These are phyloP conservation scores for Thamnophis elegans DNA, from an alignment of 2,797 vertebrate species.

Conservation along the genomic window DNA sequence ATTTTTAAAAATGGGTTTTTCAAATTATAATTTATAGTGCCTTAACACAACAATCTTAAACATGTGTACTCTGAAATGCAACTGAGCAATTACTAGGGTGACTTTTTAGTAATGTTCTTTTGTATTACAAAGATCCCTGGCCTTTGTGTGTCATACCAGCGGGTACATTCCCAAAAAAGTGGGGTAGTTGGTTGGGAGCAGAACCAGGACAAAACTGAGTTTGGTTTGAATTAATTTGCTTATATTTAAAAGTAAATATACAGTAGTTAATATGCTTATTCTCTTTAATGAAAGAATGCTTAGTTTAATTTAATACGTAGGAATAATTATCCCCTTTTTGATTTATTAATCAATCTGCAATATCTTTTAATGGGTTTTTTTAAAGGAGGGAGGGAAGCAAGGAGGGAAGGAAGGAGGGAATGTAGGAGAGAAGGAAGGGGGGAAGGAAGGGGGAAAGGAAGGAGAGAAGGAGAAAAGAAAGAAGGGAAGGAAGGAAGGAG, in stretches of 20 bases:
- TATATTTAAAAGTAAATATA: not conserved
- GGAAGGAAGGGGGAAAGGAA: too few relatives aligned
- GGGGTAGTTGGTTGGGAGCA: not conserved
- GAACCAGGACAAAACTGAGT: not conserved
- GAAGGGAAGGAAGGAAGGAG: too few relatives aligned
- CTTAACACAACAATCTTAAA: not conserved
- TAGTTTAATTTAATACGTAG: not conserved
- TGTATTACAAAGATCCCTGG: not conserved
- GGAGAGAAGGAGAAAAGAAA: too few relatives aligned
- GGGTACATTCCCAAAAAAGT: not conserved
- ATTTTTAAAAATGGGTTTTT: not conserved
- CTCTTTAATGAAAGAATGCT: not conserved
- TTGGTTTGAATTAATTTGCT: not conserved
- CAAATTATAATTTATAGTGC: not conserved
- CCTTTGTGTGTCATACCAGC: not conserved
- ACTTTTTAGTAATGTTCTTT: not conserved
- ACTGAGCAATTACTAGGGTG: not conserved
- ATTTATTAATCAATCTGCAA: constrained; percentile 12
- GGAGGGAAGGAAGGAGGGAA: too few relatives aligned
- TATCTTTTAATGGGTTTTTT: not conserved
- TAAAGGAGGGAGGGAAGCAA: too few relatives aligned
- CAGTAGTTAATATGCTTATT: not conserved
- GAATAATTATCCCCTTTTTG: not conserved
- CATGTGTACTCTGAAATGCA: not conserved
- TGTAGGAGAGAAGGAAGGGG: too few relatives aligned